These are phyloP conservation scores for Apeltes quadracus DNA, from an alignment of 2,113 vertebrate species.

Conservation along the genomic window DNA sequence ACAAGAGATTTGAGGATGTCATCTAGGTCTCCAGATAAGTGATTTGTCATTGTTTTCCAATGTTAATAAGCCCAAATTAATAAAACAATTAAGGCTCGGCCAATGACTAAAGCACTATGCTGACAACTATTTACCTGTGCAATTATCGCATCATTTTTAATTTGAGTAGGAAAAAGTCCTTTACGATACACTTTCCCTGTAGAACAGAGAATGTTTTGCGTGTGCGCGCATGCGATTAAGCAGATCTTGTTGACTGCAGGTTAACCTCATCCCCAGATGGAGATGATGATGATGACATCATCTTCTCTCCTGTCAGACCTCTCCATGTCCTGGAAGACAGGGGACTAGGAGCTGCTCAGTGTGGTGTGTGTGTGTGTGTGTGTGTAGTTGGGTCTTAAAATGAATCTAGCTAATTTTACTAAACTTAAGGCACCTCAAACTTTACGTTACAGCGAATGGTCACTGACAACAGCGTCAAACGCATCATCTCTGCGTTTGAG, in stretches of 20 bases:
- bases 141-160: constrained; percentile 9
- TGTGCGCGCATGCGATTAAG: constrained; percentile 3
- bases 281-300: constrained; percentile 68
- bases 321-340: constrained; percentile 27
- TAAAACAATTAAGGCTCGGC: background rate
- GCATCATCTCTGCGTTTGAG: constrained; percentile 35
- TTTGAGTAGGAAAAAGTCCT: background rate
- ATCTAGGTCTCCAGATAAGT: background rate
- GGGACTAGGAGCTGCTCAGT: constrained; percentile 6
- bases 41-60: background rate
- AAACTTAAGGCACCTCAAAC: constrained; percentile 1
- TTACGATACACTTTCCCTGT: background rate
- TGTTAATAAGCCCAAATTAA: background rate
- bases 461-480: constrained; percentile 30
- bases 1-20: background rate
- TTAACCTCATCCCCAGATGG: constrained; percentile 72
- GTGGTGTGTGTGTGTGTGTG: background rate
- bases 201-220: background rate
- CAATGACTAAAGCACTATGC: background rate
- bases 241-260: constrained; percentile 56
- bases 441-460: constrained; percentile 6
- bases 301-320: constrained; percentile 52
- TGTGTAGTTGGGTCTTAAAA: background rate
- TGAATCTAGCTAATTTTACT: constrained; percentile 5
- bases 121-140: constrained; percentile 8